Evolutionary conservation across 2,797 vertebrate genomes (phyloP), one percentile per base, ranked within the genome.

Genomic region (Neoniphon sammara): DNA sequence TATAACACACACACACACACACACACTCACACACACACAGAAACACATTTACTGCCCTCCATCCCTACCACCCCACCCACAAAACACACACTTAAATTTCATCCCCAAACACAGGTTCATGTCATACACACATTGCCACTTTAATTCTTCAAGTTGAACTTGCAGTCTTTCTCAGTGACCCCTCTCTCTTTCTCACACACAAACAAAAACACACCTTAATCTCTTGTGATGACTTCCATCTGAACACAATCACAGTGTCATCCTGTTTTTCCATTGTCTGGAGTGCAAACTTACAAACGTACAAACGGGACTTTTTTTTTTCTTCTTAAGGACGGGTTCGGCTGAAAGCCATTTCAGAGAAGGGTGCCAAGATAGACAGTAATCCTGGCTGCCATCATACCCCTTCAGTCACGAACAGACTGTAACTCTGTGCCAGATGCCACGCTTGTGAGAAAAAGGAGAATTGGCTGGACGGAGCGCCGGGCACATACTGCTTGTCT

Each of bases 161-260:
- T 10, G 12, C 12, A 42, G 39, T 44, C 14, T 17, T 14, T 44
- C 42, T 44, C 42, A 4, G 12, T 44, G 12, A 14, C 14, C 12
- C 3, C 42, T 44, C 42, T 44, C 42, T 44, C 14, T 44, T 15
- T 36, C 58, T n/a, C 56, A 34, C 25, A 58, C 64, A 21, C 34
- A 11, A 27, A 3, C 30, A 47, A 53, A 64, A 39, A 47, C 58
- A 74, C 68, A 50, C 61, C 52, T 31, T 60, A 82, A 77, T 63
- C 74, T 62, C 62, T 42, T 63, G 61, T 70, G 73, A 84, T 82
- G 70, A 81, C 69, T 77, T 87, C 74, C 63, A 81, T 73, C 80
- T 84, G 79, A 88, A 75, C 54, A 55, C 55, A 74, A 80, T 86
- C 63, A 44, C 68, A 53, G 15, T 12, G 21, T 44, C 58, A 31